These are phyloP conservation scores for Beaufortia kweichowensis DNA, from an alignment of 2,113 vertebrate species.

Conservation along the genomic window DNA sequence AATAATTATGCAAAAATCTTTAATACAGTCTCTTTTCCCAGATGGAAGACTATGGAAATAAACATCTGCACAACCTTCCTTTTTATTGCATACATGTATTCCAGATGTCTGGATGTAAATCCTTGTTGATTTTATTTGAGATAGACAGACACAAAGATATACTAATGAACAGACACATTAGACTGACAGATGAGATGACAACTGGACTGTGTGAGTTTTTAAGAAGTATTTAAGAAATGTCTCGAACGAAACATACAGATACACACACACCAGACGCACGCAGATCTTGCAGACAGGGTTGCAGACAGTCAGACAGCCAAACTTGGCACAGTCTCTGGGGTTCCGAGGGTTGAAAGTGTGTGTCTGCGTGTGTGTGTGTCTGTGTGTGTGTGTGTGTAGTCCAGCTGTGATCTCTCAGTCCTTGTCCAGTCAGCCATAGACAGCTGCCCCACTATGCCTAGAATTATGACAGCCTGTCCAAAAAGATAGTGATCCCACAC, in stretches of 20 bases:
- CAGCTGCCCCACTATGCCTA: constrained; percentile 35
- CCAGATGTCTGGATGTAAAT: background rate
- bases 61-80: too few relatives aligned
- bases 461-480: constrained; percentile 49
- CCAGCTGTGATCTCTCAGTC: constrained; percentile 45
- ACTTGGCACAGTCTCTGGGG: constrained; percentile 45
- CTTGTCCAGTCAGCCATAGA: constrained; percentile 52
- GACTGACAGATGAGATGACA: background rate
- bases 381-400: constrained; percentile 29
- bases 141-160: background rate
- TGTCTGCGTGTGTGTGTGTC: background rate
- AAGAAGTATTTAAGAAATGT: background rate
- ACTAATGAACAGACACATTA: background rate
- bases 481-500: constrained; percentile 29
- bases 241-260: background rate
- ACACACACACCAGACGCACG: constrained; percentile 19
- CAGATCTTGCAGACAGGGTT: constrained; percentile 5
- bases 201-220: background rate
- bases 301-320: constrained; percentile 50
- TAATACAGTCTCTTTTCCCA: too few relatives aligned
- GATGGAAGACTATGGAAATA: too few relatives aligned
- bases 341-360: constrained; percentile 35
- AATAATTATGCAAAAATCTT: too few relatives aligned
- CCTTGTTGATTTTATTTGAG: background rate
- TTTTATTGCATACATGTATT: background rate